Evolutionary conservation across 2,113 vertebrate genomes (phyloP), one percentile per base, ranked within the genome.

Genomic region (Caracal caracal): DNA sequence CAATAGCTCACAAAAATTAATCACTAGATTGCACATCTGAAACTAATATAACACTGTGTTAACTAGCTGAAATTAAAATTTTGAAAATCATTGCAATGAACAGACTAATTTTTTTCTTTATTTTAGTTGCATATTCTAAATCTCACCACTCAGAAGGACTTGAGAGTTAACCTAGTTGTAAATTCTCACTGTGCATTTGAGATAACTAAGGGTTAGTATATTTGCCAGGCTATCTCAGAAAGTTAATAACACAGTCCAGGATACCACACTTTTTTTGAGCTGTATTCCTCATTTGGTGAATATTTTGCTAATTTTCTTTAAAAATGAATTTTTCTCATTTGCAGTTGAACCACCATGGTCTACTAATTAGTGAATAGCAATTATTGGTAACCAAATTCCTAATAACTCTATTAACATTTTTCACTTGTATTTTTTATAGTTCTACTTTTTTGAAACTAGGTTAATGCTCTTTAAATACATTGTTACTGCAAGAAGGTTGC

Each of bases 351-450:
- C 59, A 90, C 22, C 28, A 5, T 75, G 12, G 56, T 90, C 43
- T 90, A 68, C 71, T 51, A 95, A 63, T 96, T 95, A 96, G 22
- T 49, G 47, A 76, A 73, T 68, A 93, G 3, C 68, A 81, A 1
- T 76, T 96, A 47, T 92, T 95, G 47, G 10, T 93, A 90, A 63
- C 70, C 84, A 91, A 61, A 92, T 88, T 96, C 65, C 76, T 33
- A 78, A 84, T 86, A 93, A 81, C 28, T 88, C 49, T 97, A 5
- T 85, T 96, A 92, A 92, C 63, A 82, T 87, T 95, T 75, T 97
- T 96, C 56, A 79, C 28, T 73, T 93, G 5, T 90, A 56, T 92
- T 93, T 96, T 96, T 94, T 83, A 53, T 73, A 81, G 71, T 71
- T 94, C 33, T 96, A 28, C 26, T 82, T 97, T 95, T 88, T 83